A percentile compares a stretch with the other conserved stretches of the same genome.
Conservation (phyloP, 2,888 invertebrate species). For the Hirtodrosophila cameraria region DNA sequence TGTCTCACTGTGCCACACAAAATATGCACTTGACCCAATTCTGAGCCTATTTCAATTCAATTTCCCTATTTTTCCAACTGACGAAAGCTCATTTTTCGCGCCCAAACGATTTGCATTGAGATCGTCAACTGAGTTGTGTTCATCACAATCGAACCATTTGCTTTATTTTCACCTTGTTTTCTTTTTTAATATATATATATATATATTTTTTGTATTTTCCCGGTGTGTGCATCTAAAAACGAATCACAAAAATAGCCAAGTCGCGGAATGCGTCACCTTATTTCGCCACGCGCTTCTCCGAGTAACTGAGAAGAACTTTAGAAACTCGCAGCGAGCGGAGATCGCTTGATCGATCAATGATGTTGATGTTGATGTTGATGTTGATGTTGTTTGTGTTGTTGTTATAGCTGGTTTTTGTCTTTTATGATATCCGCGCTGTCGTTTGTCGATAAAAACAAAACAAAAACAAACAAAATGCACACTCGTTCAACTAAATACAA, state of each 20-base stretch:
- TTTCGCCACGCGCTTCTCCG: conserved; percentile 37
- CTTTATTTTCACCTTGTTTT: conserved; percentile 28
- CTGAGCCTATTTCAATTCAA: neutral
- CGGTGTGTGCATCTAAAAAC: conserved; percentile 7
- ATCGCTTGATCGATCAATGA: conserved; percentile 47
- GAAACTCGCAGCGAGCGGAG: conserved; percentile 19
- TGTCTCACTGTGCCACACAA: conserved; percentile 26
- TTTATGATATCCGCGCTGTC: conserved; percentile 30
- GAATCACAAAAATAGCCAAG: conserved; percentile 60
- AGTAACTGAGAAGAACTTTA: conserved; percentile 46
- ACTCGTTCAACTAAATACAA: conserved; percentile 39
- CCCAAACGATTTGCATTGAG: conserved; percentile 5
- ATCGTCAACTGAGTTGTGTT: conserved; percentile 14
- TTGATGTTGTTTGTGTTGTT: conserved; percentile 21
- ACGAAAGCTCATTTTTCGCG: neutral
- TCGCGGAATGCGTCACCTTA: conserved; percentile 54
- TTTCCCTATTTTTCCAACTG: neutral
- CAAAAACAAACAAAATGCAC: conserved; percentile 2
- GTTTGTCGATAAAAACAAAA: conserved; percentile 31
- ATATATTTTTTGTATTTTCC: conserved; percentile 13
- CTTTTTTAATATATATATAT: too few relatives aligned
- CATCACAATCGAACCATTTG: conserved; percentile 13
- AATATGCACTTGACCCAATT: conserved; percentile 62
- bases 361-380: conserved; percentile 20
- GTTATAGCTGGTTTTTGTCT: conserved; percentile 26